A percentile compares a stretch with the other conserved stretches of the same genome.
These are phyloP conservation scores for Liodrosophila aerea DNA, from an alignment of 2,888 invertebrate species.

Conservation along the genomic window DNA sequence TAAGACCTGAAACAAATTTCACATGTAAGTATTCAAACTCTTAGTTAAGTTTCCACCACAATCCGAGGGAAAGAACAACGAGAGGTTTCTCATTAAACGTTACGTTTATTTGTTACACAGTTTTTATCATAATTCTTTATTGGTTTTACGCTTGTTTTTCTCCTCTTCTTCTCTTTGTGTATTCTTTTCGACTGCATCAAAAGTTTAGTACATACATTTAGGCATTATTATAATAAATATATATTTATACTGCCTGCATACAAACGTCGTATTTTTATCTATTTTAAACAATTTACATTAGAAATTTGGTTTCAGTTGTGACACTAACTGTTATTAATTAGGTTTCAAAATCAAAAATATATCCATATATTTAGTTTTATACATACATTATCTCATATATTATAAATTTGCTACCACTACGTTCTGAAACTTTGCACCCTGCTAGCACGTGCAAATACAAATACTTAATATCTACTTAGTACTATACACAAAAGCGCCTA, in stretches of 20 bases:
- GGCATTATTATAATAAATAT: constrained; percentile 22
- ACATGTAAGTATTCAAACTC: too few species aligned
- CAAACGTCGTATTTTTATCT: constrained; percentile 17
- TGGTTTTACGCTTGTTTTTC: constrained; percentile 18
- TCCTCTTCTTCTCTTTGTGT: constrained; percentile 6
- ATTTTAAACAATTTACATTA: constrained; percentile 67
- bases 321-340: constrained; percentile 34
- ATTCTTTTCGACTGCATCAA: constrained; percentile 24
- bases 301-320: constrained; percentile 56
- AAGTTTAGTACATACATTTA: constrained; percentile 40
- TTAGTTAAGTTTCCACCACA: too few species aligned
- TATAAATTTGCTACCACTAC: constrained; percentile 5
- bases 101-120: constrained; percentile 16
- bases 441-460: constrained; percentile 42
- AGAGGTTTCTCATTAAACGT: constrained; percentile 10
- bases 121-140: constrained; percentile 22
- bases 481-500: constrained; percentile 55
- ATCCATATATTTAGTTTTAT: constrained; percentile 40
- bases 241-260: constrained; percentile 9
- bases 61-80: neutral
- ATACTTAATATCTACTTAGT: constrained; percentile 52
- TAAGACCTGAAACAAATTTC: too few species aligned
- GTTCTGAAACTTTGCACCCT: constrained; percentile 44
- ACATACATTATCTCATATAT: constrained; percentile 23
- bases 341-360: constrained; percentile 37